Evolutionary conservation across 2,888 invertebrate species (phyloP), one percentile per base, ranked within the genome.

Genomic region (Amblyjoppa fuscipennis): DNA sequence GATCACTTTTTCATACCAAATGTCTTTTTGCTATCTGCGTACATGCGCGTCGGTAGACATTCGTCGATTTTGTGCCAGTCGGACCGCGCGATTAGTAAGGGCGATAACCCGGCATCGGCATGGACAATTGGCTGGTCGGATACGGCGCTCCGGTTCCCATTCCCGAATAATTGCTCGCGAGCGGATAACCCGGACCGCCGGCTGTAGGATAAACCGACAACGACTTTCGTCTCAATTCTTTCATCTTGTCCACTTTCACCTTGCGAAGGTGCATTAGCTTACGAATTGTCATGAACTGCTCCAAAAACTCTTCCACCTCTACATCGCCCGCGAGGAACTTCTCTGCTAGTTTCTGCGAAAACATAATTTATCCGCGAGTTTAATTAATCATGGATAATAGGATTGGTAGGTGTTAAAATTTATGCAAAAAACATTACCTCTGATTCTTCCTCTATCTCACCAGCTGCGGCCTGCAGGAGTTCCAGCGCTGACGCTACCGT

Each of bases 211-310:
- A 90, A 31, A 88, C 87, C 59, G 89, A 87, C 11, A 94, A 94
- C 59, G 94, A 93, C 88, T 93, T 94, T 80, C 94, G 94, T 68
- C 97, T 94, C 13, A 98, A 94, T 91, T 98, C 98, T 70, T 96
- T 95, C 96, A 99, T 97, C 95, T 99, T 99, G 88, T 99, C 99
- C 0, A 98, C 97, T 95, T 99, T 99, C 13, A 99, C 97, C 92
- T 98, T 97, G 73, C 98, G 95, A 87, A 97, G 93, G 93, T 98
- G 98, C 95, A 98, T 97, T 53, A 96, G 92, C 90, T 96, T 96
- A 68, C 99, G 96, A 85, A 96, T 95, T 0, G 96, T 95, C 81
- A 97, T 95, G 94, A 98, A 99, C 82, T 97, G 96, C 84, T 98
- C 97, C 4, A 99, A 94, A 93, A 99, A 99, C 84, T 96, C 96